Conservation (phyloP, 2,113 vertebrate species). For the Anarrhichthys ocellatus region DNA sequence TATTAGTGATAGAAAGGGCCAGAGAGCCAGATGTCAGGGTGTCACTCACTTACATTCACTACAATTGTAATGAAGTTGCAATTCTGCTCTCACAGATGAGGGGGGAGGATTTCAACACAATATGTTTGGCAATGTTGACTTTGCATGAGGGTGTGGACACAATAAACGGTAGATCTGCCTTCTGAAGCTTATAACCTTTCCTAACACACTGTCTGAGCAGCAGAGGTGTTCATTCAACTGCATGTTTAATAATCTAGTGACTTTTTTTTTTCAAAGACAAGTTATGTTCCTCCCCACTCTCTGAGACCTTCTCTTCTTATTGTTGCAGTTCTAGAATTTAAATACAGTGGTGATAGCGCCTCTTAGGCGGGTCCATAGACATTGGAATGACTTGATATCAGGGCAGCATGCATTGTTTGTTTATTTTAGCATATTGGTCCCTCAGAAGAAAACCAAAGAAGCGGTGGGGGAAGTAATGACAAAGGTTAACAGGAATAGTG, state of each 20-base stretch:
- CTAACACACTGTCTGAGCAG: neutral
- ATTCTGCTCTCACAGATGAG: neutral
- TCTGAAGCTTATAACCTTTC: neutral
- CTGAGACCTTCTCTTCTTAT: neutral
- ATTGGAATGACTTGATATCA: neutral
- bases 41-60: neutral
- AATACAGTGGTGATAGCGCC: neutral
- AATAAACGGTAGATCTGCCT: neutral
- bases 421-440: neutral
- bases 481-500: neutral
- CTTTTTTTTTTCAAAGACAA: neutral
- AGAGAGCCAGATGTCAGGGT: neutral
- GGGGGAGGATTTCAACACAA: neutral
- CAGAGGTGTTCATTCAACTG: neutral
- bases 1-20: neutral
- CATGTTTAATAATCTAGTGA: neutral
- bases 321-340: neutral
- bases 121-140: too few relatives aligned
- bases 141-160: neutral
- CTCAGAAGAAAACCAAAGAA: neutral
- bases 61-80: neutral
- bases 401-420: neutral
- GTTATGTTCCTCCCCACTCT: neutral
- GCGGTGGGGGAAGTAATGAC: neutral
- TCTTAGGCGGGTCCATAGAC: neutral